Evolutionary conservation across 2,888 invertebrate species (phyloP), one percentile per base, ranked within the genome.

Genomic region (Drosophila lacicola): DNA sequence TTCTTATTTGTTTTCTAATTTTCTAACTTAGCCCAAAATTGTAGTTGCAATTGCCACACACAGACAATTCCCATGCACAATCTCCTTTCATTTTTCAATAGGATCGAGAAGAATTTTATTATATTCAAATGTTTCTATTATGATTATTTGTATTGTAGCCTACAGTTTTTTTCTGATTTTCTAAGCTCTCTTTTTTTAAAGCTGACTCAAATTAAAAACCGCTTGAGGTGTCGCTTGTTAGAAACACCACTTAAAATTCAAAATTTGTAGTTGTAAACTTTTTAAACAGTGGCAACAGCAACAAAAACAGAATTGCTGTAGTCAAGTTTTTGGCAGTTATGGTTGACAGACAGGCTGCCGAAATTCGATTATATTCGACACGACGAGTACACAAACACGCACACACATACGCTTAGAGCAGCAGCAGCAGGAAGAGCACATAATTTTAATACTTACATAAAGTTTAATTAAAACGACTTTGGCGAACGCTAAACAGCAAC

Each of bases 391-490:
- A 57, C 21, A 55, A 3, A 6, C n/a, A 17, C 21, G 29, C 42
- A 36, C 25, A 45, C 19, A 47, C 8, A 10, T 4, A 19, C 29
- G 45, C 17, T 1, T n/a, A 21, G 14, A 6, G 25, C 57, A 49
- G 53, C 62, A 73, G 65, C 50, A 58, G 54, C 64, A 70, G 36
- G 4, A 10, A 70, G 55, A 37, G 66, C 44, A 71, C 68, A 83
- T 78, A 80, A 82, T 85, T 82, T 80, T 65, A 76, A 80, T 78
- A 78, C 74, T 73, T 69, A 58, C 76, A 78, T 70, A 74, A 85
- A 76, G 83, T 85, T 82, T 83, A 83, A 83, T 83, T 85, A 83
- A 83, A 83, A 83, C 76, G 73, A 76, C 61, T 74, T 83, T 66
- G 67, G 78, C 66, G 67, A 70, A 66, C 67, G 77, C 61, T 70